Evolutionary conservation across 2,113 vertebrate genomes (phyloP).

Genomic region (Cephalopholis sonnerati): DNA sequence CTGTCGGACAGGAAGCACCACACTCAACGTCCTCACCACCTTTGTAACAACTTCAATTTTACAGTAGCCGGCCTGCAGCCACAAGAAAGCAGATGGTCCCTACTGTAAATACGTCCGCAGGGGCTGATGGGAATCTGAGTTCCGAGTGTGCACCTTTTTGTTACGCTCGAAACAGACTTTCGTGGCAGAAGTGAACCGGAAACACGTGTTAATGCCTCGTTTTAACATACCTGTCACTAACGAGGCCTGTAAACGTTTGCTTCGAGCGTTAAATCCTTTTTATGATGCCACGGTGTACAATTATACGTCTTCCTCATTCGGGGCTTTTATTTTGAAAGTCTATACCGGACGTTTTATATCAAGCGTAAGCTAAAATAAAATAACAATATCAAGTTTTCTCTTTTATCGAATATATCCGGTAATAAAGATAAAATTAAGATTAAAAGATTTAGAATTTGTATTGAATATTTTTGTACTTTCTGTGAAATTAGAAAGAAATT

Average conservation of each 20-base stretch:
- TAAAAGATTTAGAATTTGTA: too few species aligned
- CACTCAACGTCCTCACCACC: not conserved
- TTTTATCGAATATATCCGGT: too few species aligned
- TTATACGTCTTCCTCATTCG: accelerated
- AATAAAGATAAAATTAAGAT: too few species aligned
- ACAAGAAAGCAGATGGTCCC: constrained; percentile 11
- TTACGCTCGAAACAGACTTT: not conserved
- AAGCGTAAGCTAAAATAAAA: not conserved
- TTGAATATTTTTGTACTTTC: too few species aligned
- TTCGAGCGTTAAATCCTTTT: not conserved
- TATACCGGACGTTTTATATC: not conserved
- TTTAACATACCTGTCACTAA: not conserved
- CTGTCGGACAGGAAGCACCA: not conserved
- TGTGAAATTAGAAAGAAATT: too few species aligned
- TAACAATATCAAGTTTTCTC: too few species aligned
- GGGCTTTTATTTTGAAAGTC: not conserved
- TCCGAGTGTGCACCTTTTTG: not conserved
- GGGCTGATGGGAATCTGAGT: constrained; percentile 68
- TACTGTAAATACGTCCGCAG: constrained; percentile 47
- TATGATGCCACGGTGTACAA: not conserved
- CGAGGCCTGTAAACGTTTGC: not conserved
- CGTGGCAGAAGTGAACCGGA: too few species aligned
- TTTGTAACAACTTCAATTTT: constrained; percentile 10
- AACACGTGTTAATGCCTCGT: too few species aligned
- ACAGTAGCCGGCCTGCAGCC: not conserved